These are phyloP conservation scores for Yponomeuta sedellus DNA, from an alignment of 2,888 invertebrate genomes.

Conservation along the genomic window DNA sequence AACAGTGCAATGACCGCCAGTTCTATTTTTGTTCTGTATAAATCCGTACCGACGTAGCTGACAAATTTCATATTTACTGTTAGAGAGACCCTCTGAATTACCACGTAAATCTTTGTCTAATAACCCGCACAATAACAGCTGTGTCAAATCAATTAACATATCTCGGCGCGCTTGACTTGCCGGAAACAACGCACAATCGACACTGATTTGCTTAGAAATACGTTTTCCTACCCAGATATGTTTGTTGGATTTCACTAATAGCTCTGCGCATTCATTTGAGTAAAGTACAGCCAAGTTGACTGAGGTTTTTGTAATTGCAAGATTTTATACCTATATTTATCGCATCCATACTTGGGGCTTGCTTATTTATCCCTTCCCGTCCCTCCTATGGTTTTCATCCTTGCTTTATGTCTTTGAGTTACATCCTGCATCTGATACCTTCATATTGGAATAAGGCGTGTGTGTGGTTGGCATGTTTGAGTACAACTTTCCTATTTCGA, in stretches of 20 bases:
- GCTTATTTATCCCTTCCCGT: constrained; percentile 39
- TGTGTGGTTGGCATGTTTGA: constrained; percentile 37
- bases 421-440: constrained; percentile 45
- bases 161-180: not conserved
- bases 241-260: not conserved
- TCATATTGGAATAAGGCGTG: constrained; percentile 38
- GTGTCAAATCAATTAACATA: not conserved
- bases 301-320: constrained; percentile 28
- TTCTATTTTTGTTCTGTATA: no score
- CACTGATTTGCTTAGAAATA: not conserved
- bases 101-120: no score
- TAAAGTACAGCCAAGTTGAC: constrained; percentile 70
- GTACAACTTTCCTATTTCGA: constrained; percentile 6
- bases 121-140: not conserved
- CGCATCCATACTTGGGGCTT: constrained; percentile 58
- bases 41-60: no score
- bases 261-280: not conserved
- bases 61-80: no score
- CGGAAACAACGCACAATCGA: not conserved
- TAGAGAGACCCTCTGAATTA: no score
- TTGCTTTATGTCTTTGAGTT: constrained; percentile 33
- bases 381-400: constrained; percentile 32
- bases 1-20: no score
- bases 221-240: not conserved
- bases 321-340: constrained; percentile 26